Evolutionary conservation across 1,140 invertebrate genomes (phyloP), one percentile per base, ranked within the genome.

Genomic region (Aphelenchoides fujianensis): DNA sequence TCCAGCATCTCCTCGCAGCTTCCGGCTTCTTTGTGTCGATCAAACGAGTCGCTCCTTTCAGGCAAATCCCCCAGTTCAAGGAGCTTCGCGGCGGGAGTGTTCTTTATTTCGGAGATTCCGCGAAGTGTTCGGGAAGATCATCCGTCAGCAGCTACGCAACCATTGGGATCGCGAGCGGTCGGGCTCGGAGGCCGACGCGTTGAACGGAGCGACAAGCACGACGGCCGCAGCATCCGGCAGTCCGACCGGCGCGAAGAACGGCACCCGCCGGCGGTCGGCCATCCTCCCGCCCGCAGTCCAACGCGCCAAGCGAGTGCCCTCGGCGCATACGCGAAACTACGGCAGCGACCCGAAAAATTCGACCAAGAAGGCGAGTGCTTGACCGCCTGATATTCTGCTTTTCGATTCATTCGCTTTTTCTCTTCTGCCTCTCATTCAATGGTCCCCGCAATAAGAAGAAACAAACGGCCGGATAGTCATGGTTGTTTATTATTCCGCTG

Each of bases 51-150:
- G 23, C 23, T 48, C 12, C 68, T 79, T 41, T 32, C 79, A 78
- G 78, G 55, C 79, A 80, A 63, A 79, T 79, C 28, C 59, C 78
- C 0, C 69, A 72, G 31, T 79, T 79, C 53, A 79, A 79, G 59
- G 78, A 69, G 27, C 34, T 69, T 5, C 28, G 62, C n/a, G 68
- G 68, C 23, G 62, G 68, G 23, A n/a, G 59, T 69, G 34, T 69
- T 69, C 59, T 69, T 69, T 69, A 34, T 69, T 19, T 28, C 66
- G 27, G 61, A 69, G 9, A 69, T 70, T 35, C 69, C 69, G 19
- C 55, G 69, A 28, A 36, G 16, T 30, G 41, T 32, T 67, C 62
- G 70, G 30, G 59, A 67, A n/a, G 19, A 32, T 71, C n/a, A 12
- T 71, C 7, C 34, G 70, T 28, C n/a, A 28, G 36, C 37, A 71